A percentile compares a stretch with the other conserved stretches of the same genome.
phyloP scores from a whole-genome alignment of 2,797 vertebrate species.

The Sciurus vulgaris region DNA sequence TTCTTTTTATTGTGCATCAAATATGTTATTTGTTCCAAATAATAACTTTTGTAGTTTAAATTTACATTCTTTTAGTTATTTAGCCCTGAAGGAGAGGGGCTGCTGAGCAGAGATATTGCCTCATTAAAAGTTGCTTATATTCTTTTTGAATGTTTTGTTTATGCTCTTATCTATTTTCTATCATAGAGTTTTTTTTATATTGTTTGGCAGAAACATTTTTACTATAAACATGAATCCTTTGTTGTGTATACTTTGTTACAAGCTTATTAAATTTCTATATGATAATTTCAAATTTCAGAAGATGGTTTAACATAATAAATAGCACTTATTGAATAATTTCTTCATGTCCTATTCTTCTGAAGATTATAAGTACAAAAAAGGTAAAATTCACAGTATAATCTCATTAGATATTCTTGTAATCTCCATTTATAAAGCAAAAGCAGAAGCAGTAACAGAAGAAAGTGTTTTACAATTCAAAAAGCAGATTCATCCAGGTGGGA shows the following conservation, averaged over 20 bases:
- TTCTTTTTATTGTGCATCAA: neutral
- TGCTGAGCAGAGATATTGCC: neutral
- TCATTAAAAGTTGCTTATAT: conserved; percentile 10
- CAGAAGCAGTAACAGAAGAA: neutral
- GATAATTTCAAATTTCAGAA: neutral
- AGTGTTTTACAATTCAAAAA: neutral
- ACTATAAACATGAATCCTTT: neutral
- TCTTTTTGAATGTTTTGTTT: neutral
- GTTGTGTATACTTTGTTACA: neutral
- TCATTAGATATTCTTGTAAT: neutral
- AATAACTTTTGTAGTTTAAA: neutral
- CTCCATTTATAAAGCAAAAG: neutral
- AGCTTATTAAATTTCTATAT: neutral
- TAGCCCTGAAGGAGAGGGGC: too few species aligned
- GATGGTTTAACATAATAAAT: neutral
- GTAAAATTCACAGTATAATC: neutral
- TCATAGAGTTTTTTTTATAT: neutral
- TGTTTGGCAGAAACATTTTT: neutral
- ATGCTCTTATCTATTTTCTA: neutral
- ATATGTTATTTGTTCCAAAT: neutral
- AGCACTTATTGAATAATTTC: neutral
- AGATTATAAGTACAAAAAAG: neutral
- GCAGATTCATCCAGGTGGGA: neutral
- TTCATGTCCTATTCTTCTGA: neutral
- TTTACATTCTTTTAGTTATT: neutral